Percentiles rank a stretch among this genome's conserved stretches.
Conservation (phyloP, 2,113 vertebrate species). For the Machaerirhynchus nigripectus region DNA sequence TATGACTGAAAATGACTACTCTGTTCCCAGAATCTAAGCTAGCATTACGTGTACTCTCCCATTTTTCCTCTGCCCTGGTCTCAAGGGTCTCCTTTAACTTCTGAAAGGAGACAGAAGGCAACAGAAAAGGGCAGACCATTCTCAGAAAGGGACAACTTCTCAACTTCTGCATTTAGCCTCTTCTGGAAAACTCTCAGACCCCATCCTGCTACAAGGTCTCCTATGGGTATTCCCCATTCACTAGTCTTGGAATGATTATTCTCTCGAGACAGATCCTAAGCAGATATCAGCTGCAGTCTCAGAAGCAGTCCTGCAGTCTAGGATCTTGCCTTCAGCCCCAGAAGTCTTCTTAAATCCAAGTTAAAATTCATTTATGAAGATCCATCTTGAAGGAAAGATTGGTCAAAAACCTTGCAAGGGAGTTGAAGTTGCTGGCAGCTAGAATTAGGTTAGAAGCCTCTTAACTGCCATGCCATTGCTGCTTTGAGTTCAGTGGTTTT, state of each 20-base stretch:
- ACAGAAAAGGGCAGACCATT: constrained; percentile 38
- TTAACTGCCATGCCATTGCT: neutral
- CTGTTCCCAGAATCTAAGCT: neutral
- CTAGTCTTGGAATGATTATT: neutral
- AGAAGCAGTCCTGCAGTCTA: neutral
- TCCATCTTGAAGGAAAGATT: neutral
- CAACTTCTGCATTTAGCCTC: constrained; percentile 28
- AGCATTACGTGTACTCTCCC: neutral
- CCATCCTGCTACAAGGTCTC: constrained; percentile 24
- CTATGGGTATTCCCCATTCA: constrained; percentile 45
- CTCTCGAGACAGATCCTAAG: neutral
- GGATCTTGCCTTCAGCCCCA: neutral
- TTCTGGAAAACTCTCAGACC: constrained; percentile 54
- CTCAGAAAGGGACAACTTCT: constrained; percentile 36
- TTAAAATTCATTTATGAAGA: neutral
- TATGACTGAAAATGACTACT: neutral
- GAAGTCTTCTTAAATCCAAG: neutral
- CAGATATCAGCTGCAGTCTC: neutral
- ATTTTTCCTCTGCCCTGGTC: neutral
- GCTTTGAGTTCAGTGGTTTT: neutral
- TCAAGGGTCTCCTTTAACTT: constrained; percentile 15
- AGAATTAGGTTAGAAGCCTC: neutral
- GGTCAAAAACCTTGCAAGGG: neutral
- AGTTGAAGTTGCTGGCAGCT: neutral
- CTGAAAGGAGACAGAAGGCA: constrained; percentile 11